phyloP scores from a whole-genome alignment of 2,797 vertebrate genomes.

The Ctenopoma multispine region DNA sequence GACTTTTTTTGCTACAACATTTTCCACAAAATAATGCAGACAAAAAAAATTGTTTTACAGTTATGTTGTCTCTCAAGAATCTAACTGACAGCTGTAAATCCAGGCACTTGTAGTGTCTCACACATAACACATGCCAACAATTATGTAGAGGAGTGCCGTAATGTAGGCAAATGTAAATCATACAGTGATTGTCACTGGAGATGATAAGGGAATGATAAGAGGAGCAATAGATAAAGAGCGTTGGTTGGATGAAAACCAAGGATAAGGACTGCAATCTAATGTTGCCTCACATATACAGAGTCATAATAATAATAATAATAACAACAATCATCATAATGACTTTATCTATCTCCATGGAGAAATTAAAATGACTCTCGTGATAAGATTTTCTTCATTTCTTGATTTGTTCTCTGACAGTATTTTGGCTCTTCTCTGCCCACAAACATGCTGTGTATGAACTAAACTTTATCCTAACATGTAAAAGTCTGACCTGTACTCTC shows the following conservation, averaged over 20 bases:
- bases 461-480: too few species aligned
- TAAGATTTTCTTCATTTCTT: too few species aligned
- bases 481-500: too few species aligned
- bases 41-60: background rate
- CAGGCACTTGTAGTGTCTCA: background rate
- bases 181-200: background rate
- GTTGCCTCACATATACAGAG: too few species aligned
- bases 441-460: too few species aligned
- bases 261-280: too few species aligned
- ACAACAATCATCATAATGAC: too few species aligned
- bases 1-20: background rate
- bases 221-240: background rate
- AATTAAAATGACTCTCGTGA: too few species aligned
- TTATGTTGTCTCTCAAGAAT: background rate
- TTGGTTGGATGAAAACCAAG: background rate
- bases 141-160: background rate
- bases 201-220: background rate
- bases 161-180: background rate
- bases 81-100: background rate
- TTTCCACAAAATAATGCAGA: background rate
- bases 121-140: background rate
- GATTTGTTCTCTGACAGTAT: too few species aligned
- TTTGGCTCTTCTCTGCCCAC: too few species aligned
- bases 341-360: too few species aligned
- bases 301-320: too few species aligned